phyloP scores from a whole-genome alignment of 2,113 vertebrate species.

The Ranitomeya variabilis region DNA sequence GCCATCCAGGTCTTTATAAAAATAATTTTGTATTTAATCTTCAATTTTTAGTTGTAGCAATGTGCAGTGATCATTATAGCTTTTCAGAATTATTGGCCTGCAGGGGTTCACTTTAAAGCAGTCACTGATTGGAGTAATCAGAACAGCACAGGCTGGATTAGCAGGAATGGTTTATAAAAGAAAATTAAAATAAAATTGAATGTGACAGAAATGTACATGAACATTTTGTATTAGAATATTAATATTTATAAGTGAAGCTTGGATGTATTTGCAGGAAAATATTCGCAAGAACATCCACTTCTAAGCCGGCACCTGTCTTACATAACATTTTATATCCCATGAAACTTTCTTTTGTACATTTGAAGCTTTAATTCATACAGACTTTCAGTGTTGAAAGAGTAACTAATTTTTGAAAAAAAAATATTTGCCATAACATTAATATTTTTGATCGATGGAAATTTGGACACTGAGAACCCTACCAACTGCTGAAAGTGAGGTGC shows the following conservation, averaged over 20 bases:
- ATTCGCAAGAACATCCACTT: slow-evolving; percentile 5
- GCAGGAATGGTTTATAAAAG: slow-evolving; percentile 68
- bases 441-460: no score
- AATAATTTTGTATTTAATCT: slow-evolving; percentile 57
- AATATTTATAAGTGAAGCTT: slow-evolving; percentile 67
- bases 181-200: slow-evolving; percentile 73
- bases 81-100: slow-evolving; percentile 64
- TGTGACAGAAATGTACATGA: slow-evolving; percentile 72
- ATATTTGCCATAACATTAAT: no score
- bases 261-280: slow-evolving; percentile 23
- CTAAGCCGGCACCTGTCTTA: background rate
- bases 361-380: background rate
- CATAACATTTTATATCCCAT: background rate
- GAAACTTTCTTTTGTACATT: background rate
- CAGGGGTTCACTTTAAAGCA: slow-evolving; percentile 68
- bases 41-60: slow-evolving; percentile 56
- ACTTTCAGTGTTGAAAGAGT: background rate
- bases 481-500: no score
- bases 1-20: slow-evolving; percentile 54
- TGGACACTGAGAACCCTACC: no score
- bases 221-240: slow-evolving; percentile 69
- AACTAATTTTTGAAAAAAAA: no score
- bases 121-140: slow-evolving; percentile 71
- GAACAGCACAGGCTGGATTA: slow-evolving; percentile 68
- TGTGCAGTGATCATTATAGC: slow-evolving; percentile 58